phyloP scores from a whole-genome alignment of 2,113 vertebrate genomes.

The Polypterus senegalus region DNA sequence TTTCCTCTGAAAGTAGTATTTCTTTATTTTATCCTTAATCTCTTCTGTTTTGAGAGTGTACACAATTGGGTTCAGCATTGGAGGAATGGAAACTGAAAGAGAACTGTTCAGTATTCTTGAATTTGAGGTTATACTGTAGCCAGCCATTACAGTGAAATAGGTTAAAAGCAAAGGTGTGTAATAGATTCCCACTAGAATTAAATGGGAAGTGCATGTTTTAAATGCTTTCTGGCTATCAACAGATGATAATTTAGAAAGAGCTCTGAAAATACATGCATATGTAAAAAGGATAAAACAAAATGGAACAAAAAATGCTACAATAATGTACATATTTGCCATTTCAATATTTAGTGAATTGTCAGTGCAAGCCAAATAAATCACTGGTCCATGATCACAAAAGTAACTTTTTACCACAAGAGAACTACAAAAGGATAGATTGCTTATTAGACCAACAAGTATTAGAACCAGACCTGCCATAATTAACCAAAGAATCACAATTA shows the following conservation, averaged over 20 bases:
- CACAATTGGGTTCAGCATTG: conserved; percentile 8
- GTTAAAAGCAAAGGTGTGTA: neutral
- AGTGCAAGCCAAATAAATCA: conserved; percentile 41
- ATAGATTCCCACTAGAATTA: conserved; percentile 6
- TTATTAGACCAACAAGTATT: conserved; percentile 18
- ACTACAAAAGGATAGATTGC: conserved; percentile 36
- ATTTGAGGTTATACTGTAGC: neutral
- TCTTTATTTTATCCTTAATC: conserved; percentile 5
- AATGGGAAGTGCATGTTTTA: conserved; percentile 9
- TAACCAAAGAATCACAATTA: conserved; percentile 27
- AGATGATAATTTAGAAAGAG: neutral
- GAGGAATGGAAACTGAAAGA: neutral
- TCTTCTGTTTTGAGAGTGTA: conserved; percentile 10
- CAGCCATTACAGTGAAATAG: conserved; percentile 1
- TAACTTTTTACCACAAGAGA: conserved; percentile 40
- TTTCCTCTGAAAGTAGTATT: neutral
- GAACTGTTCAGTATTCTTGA: conserved; percentile 6
- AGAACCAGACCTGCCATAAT: rapidly evolving
- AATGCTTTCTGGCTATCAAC: conserved; percentile 7
- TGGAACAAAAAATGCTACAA: conserved; percentile 1
- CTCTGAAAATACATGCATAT: neutral
- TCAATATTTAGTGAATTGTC: neutral
- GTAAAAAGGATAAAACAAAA: conserved; percentile 2
- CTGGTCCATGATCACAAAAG: conserved; percentile 46
- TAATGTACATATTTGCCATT: neutral